phyloP scores from a whole-genome alignment of 2,113 vertebrate genomes.

The Hemiprocne comata region DNA sequence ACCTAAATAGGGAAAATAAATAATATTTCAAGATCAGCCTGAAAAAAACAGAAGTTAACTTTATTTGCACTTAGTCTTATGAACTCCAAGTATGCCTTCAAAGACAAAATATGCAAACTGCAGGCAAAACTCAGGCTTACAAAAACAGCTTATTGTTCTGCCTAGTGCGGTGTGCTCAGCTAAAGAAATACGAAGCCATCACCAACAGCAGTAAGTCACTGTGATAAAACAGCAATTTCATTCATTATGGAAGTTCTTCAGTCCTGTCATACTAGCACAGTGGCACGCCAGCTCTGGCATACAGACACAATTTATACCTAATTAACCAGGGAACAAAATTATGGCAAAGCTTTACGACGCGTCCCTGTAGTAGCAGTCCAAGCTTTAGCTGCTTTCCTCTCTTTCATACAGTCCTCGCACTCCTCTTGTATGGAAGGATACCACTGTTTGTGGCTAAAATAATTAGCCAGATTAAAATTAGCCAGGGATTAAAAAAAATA shows the following conservation, averaged over 20 bases:
- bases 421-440: background rate
- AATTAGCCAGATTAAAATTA: background rate
- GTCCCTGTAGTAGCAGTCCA: background rate
- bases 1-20: background rate
- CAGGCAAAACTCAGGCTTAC: background rate
- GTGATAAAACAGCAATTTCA: background rate
- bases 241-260: background rate
- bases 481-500: background rate
- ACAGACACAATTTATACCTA: background rate
- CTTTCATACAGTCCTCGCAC: background rate
- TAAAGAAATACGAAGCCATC: background rate
- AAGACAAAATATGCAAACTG: background rate
- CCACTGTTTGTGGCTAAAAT: background rate
- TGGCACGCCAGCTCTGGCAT: background rate
- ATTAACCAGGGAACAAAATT: background rate
- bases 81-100: background rate
- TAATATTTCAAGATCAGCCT: background rate
- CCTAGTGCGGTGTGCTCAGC: background rate
- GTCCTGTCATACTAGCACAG: background rate
- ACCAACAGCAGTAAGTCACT: background rate
- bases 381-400: background rate
- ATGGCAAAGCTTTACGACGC: background rate
- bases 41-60: background rate
- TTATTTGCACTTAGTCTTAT: background rate
- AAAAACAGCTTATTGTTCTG: background rate